Evolutionary conservation across 2,113 vertebrate species (phyloP), one percentile per base, ranked within the genome.

Genomic region (Bostrychus sinensis): DNA sequence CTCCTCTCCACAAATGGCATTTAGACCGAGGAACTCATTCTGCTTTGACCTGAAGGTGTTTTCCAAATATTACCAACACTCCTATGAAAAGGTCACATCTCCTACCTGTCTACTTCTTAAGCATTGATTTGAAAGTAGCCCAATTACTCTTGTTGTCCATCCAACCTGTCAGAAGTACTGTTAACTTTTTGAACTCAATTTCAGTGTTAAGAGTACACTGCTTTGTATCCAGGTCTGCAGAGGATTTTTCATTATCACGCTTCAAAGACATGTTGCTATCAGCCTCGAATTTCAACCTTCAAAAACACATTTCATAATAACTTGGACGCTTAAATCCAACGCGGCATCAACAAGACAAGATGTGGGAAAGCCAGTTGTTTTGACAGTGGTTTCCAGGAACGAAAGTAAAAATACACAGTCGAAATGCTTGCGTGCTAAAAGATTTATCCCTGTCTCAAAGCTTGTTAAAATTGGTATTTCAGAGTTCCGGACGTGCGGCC

Each of bases 41-140:
- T 25, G 7, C 30, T 63, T 63, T 61, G 26, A 12, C 17, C 17
- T 14, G 5, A 19, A 68, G 45, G 32, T 74, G 48, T 37, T 54
- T 23, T 78, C 25, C 30, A 70, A 67, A 68, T 57, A 39, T 57
- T 38, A 5, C 42, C 41, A 3, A 53, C 7, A 37, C 61, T 32
- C n/a, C 7, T 28, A 57, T 30, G 28, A 60, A 82, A 80, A 82
- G 72, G 78, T 77, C 66, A 68, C 8, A 30, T 46, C 51, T 34
- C 64, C 36, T 67, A 37, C 26, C 25, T 5, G 32, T 54, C 30
- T 1, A 3, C 48, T 66, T 19, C 48, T 23, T 78, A 53, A 26
- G 51, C 17, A 57, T 63, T 37, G 25, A 58, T 70, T 34, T 3
- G 10, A 37, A 59, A 64, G 20, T 41, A 28, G 36, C 6, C 34